Conservation (phyloP, 2,888 invertebrate species). For the Drymonia ruficornis region DNA sequence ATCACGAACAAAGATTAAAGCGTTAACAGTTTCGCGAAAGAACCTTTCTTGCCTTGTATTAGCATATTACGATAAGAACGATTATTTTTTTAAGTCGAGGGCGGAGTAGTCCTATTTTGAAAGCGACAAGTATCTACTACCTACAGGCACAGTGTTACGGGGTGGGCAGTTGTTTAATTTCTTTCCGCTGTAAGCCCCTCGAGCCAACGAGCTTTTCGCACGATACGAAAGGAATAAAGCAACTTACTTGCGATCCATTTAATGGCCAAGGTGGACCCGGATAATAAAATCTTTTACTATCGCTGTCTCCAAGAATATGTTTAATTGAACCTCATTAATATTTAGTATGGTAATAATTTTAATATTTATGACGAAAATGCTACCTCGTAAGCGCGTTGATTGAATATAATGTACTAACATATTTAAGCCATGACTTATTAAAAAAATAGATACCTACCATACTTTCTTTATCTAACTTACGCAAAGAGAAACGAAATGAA, state of each 20-base stretch:
- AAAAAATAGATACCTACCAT: too few relatives aligned
- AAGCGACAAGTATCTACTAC: constrained; percentile 4
- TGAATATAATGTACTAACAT: too few relatives aligned
- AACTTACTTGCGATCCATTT: neutral
- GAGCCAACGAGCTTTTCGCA: constrained; percentile 6
- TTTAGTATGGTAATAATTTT: neutral
- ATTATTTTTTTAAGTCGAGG: neutral
- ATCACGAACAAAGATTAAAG: too few relatives aligned
- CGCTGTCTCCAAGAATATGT: neutral
- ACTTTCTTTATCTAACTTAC: too few relatives aligned
- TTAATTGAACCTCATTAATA: neutral
- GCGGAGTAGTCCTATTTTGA: constrained; percentile 11
- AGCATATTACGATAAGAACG: neutral
- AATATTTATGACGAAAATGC: neutral
- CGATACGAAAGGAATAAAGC: neutral
- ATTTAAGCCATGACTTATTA: too few relatives aligned
- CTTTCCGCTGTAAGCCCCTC: constrained; percentile 12
- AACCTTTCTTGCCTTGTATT: constrained; percentile 11
- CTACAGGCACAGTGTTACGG: constrained; percentile 3
- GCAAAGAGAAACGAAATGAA: too few relatives aligned
- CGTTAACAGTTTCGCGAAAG: too few relatives aligned
- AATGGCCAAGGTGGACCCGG: neutral
- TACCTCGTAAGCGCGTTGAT: neutral
- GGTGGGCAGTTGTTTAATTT: constrained; percentile 20
- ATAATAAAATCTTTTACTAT: neutral